A percentile compares a stretch with the other conserved stretches of the same genome.
Conservation (phyloP, 2,797 vertebrate genomes). For the Callimico goeldii region DNA sequence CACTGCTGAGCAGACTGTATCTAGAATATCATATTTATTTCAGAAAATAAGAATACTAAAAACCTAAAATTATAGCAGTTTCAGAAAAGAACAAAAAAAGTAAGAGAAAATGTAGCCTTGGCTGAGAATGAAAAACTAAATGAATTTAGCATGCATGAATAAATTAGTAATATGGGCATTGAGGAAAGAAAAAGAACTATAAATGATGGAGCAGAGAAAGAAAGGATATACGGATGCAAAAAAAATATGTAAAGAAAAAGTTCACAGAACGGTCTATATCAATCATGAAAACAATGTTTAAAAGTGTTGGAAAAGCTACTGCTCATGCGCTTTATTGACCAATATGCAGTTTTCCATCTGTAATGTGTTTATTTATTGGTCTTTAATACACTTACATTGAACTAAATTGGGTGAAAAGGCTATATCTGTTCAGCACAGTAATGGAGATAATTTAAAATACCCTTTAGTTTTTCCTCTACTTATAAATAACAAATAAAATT, state of each 20-base stretch:
- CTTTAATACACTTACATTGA: neutral
- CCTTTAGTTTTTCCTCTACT: neutral
- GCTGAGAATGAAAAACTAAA: neutral
- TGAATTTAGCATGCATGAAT: neutral
- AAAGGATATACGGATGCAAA: neutral
- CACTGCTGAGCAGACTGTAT: neutral
- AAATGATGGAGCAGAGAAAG: neutral
- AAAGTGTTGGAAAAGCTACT: neutral
- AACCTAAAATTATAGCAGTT: neutral
- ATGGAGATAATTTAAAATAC: neutral
- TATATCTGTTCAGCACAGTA: neutral
- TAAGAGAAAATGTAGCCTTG: neutral
- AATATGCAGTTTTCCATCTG: neutral
- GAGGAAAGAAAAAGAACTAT: neutral
- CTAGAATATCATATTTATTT: slow-evolving; percentile 32
- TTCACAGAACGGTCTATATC: neutral
- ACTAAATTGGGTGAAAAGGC: neutral
- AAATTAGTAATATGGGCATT: neutral
- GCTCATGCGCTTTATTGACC: neutral
- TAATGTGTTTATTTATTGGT: slow-evolving; percentile 10
- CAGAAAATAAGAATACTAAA: slow-evolving; percentile 2
- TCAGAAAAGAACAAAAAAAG: neutral
- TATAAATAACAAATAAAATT: neutral
- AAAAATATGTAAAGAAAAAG: neutral
- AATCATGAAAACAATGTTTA: neutral